Conservation (phyloP, 2,797 vertebrate species). For the Diplodus puntazzo region DNA sequence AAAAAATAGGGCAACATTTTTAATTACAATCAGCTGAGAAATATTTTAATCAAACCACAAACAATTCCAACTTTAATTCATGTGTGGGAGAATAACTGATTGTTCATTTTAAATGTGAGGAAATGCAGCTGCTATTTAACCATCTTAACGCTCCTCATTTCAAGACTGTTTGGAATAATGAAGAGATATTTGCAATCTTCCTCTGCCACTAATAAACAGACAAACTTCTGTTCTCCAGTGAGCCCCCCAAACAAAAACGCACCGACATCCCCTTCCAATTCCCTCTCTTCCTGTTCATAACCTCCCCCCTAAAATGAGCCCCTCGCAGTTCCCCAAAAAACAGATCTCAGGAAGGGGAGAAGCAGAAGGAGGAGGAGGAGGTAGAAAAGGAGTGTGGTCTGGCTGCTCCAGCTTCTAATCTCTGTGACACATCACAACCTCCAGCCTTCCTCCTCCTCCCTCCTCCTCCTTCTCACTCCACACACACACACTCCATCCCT, state of each 20-base stretch:
- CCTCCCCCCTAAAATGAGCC: conserved; percentile 54
- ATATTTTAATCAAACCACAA: not conserved
- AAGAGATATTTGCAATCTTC: not conserved
- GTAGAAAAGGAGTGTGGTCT: conserved; percentile 60
- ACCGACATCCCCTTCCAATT: conserved; percentile 36
- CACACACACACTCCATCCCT: conserved; percentile 11
- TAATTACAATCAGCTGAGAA: conserved; percentile 10
- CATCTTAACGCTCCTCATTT: not conserved
- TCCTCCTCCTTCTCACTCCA: not conserved
- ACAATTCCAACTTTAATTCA: not conserved
- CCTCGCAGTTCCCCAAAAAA: conserved; percentile 64
- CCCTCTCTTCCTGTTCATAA: conserved; percentile 57
- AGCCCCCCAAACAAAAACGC: conserved; percentile 30
- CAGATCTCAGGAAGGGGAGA: conserved; percentile 53
- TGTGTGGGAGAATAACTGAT: not conserved
- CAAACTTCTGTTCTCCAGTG: conserved; percentile 29
- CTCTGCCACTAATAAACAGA: conserved; percentile 29
- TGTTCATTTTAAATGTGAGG: not conserved
- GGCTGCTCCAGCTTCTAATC: conserved; percentile 55
- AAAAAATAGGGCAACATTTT: not conserved
- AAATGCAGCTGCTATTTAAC: not conserved
- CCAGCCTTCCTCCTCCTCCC: conserved; percentile 31
- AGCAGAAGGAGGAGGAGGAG: conserved; percentile 15
- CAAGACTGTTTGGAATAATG: not conserved
- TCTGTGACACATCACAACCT: conserved; percentile 71